These are phyloP conservation scores for Porites australiensis DNA, from an alignment of 64 coral and sea anemone species.

Conservation along the genomic window DNA sequence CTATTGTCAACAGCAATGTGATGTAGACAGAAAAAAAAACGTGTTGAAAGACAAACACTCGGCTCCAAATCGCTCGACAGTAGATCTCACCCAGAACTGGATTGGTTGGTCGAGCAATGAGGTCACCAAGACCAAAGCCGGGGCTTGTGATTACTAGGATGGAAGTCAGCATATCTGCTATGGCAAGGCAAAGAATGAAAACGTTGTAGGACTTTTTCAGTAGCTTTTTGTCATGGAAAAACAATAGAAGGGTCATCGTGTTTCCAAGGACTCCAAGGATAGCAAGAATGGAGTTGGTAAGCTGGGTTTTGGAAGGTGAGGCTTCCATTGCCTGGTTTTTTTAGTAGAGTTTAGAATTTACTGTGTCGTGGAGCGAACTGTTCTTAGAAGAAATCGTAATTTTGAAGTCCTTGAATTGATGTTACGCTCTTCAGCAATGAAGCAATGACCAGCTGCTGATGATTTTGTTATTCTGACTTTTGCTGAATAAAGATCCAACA, in stretches of 20 bases:
- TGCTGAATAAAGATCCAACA: no score
- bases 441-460: no score
- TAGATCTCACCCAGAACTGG: not conserved
- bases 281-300: not conserved
- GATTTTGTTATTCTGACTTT: no score
- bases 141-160: slow-evolving; percentile 17
- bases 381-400: no score
- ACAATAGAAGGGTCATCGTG: slow-evolving; percentile 10
- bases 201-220: slow-evolving; percentile 59
- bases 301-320: no score
- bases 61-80: slow-evolving; percentile 46
- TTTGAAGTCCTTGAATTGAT: no score
- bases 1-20: slow-evolving; percentile 11
- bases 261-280: slow-evolving; percentile 32
- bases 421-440: no score
- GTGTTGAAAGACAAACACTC: slow-evolving; percentile 24
- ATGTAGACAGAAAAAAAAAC: slow-evolving; percentile 45
- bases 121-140: slow-evolving; percentile 26
- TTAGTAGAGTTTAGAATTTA: no score
- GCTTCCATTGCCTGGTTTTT: no score
- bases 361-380: no score
- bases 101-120: slow-evolving; percentile 23
- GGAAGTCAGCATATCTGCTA: slow-evolving; percentile 31
- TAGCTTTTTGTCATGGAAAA: slow-evolving; percentile 15
- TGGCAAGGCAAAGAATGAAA: slow-evolving; percentile 20